phyloP scores from a whole-genome alignment of 2,797 vertebrate genomes.

The Caiman crocodilus region DNA sequence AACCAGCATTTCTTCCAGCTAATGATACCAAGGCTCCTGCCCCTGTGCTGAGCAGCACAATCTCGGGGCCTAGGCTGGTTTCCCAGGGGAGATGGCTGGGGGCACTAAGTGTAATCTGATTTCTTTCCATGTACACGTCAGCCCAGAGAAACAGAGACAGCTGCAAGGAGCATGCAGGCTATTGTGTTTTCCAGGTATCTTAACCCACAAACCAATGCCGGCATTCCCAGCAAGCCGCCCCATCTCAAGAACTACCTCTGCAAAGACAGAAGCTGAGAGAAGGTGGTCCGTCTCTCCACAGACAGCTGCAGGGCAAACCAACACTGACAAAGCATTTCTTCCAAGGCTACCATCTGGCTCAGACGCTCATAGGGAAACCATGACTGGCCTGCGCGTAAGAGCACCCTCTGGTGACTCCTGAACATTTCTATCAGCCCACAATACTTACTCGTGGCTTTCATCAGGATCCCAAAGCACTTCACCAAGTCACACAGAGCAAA shows the following conservation, averaged over 20 bases:
- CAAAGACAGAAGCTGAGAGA: neutral
- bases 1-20: neutral
- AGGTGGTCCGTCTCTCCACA: neutral
- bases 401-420: neutral
- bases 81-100: neutral
- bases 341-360: neutral
- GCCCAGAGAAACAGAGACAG: neutral
- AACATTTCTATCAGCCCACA: neutral
- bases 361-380: neutral
- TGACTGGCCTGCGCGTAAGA: neutral
- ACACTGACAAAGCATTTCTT: fast-evolving
- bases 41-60: conserved; percentile 12
- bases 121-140: fast-evolving
- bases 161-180: neutral
- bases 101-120: neutral
- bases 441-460: neutral
- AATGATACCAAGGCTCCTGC: neutral
- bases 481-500: neutral
- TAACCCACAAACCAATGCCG: fast-evolving
- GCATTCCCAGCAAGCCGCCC: neutral
- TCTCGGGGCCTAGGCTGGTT: neutral
- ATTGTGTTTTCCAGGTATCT: neutral
- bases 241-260: neutral
- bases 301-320: neutral
- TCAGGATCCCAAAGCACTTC: neutral